These are phyloP conservation scores for Panthera tigris DNA, from an alignment of 2,113 vertebrate genomes.

Conservation along the genomic window DNA sequence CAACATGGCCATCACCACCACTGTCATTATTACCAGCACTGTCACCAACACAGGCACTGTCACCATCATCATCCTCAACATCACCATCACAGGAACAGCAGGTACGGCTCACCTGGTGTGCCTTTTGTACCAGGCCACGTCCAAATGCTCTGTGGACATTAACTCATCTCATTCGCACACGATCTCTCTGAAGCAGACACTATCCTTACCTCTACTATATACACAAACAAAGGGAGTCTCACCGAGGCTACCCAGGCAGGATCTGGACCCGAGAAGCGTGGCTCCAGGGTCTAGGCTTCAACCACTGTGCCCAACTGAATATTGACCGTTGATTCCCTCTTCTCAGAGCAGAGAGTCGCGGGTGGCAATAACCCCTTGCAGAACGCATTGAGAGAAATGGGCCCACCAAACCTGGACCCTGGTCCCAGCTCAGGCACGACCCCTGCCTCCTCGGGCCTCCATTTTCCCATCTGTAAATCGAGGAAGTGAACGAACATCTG, in stretches of 20 bases:
- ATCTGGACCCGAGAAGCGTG: neutral
- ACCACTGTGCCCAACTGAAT: too few relatives aligned
- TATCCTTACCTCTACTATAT: neutral
- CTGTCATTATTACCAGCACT: neutral
- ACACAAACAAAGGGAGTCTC: neutral
- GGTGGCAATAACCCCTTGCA: neutral
- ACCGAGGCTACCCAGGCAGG: neutral
- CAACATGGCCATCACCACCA: fast-evolving
- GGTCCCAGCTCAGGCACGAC: neutral
- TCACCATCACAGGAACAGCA: neutral
- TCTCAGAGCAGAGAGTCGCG: neutral
- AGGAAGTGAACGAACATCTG: neutral
- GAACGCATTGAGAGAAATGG: neutral
- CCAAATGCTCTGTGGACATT: neutral
- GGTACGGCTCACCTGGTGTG: fast-evolving
- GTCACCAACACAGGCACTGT: neutral
- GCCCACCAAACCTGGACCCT: neutral
- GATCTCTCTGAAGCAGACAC: neutral
- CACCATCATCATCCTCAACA: fast-evolving
- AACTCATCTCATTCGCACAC: too few relatives aligned
- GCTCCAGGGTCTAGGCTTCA: neutral
- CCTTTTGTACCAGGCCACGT: fast-evolving
- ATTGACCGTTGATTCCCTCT: neutral
- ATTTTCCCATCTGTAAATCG: neutral
- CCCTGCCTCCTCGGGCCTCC: neutral